phyloP scores from a whole-genome alignment of 2,888 invertebrate genomes.

The Agriotes lineatus region DNA sequence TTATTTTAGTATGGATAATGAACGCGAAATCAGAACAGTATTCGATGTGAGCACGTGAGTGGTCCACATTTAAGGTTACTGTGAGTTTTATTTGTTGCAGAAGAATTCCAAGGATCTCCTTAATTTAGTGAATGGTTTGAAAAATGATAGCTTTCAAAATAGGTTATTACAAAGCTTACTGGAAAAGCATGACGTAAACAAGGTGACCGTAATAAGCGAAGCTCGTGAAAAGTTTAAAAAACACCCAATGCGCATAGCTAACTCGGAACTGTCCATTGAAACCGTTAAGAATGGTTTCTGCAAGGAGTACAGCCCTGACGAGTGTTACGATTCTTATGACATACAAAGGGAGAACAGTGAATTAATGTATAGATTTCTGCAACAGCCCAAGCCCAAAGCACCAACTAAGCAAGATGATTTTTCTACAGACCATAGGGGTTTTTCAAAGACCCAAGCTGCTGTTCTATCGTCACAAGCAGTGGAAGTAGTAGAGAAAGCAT shows the following conservation, averaged over 20 bases:
- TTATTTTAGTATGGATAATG: slow-evolving; percentile 27
- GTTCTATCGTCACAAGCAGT: no score
- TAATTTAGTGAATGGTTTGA: slow-evolving; percentile 28
- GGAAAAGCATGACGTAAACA: not conserved
- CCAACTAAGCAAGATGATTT: no score
- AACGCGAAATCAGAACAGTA: slow-evolving; percentile 8
- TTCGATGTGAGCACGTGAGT: slow-evolving; percentile 11
- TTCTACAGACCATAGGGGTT: no score
- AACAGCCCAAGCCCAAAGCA: not conserved
- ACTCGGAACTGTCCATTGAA: not conserved
- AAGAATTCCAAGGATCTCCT: slow-evolving; percentile 22
- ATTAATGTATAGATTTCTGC: not conserved
- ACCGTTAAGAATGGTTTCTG: slow-evolving; percentile 13
- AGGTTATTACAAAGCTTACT: slow-evolving; percentile 23
- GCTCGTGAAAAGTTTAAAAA: slow-evolving; percentile 23
- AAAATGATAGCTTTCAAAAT: not conserved
- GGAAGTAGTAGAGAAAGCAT: no score
- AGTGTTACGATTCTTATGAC: not conserved
- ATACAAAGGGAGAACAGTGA: slow-evolving; percentile 1
- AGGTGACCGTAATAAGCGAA: not conserved
- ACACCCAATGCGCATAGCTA: slow-evolving; percentile 38
- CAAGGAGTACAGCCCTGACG: not conserved
- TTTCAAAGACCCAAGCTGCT: no score
- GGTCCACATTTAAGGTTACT: not conserved
- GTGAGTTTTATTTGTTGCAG: not conserved